A percentile compares a stretch with the other conserved stretches of the same genome.
These are phyloP conservation scores for Knipowitschia caucasica DNA, from an alignment of 2,797 vertebrate genomes.

Conservation along the genomic window DNA sequence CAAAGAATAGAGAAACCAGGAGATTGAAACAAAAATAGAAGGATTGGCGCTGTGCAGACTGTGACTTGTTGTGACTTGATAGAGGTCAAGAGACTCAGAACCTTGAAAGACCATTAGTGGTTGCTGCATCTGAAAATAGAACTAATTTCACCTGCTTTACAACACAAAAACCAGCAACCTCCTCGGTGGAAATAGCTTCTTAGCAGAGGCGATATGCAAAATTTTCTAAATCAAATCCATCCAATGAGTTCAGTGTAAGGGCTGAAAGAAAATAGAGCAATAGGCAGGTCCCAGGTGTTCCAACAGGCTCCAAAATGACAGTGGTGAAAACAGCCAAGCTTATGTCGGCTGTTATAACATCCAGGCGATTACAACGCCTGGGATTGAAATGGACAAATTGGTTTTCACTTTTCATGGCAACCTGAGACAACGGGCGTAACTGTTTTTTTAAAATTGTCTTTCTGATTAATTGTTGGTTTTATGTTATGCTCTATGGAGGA, in stretches of 20 bases:
- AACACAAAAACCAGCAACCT: not conserved
- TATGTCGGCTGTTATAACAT: slow-evolving; percentile 48
- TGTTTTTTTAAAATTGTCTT: slow-evolving; percentile 6
- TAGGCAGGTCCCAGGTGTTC: slow-evolving; percentile 65
- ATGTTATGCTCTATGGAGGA: too few species aligned
- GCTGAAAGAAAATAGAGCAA: slow-evolving; percentile 48
- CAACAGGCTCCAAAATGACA: slow-evolving; percentile 61
- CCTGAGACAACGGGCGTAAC: slow-evolving; percentile 1
- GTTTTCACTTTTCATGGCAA: slow-evolving; percentile 24
- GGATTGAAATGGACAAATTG: slow-evolving; percentile 45
- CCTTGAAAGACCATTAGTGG: not conserved
- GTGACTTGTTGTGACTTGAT: too few species aligned
- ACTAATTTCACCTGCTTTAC: not conserved
- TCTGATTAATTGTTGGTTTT: too few species aligned
- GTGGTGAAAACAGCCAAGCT: slow-evolving; percentile 56
- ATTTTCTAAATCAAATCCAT: slow-evolving; percentile 30
- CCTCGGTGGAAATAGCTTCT: not conserved
- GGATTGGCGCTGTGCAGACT: not conserved
- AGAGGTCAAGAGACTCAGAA: too few species aligned
- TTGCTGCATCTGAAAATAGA: not conserved
- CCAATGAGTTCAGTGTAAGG: slow-evolving; percentile 45
- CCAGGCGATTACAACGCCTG: slow-evolving; percentile 40
- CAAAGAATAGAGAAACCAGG: not conserved
- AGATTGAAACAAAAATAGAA: not conserved
- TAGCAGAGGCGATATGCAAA: not conserved